Evolutionary conservation across 2,113 vertebrate genomes (phyloP), one percentile per base, ranked within the genome.

Genomic region (Glareola pratincola): DNA sequence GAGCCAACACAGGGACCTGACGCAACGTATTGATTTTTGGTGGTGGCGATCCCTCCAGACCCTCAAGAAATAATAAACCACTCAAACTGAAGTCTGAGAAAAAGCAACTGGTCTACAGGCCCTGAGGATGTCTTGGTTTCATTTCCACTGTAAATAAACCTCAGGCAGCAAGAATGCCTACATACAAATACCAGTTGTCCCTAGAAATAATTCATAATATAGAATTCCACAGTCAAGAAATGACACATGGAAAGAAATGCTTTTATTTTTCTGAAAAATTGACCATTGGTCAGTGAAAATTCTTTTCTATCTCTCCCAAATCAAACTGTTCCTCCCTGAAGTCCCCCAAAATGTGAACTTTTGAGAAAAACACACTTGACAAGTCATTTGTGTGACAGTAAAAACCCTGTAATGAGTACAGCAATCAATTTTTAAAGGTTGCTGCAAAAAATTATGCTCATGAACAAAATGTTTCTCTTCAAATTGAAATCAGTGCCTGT

Each of bases 131-230:
- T 97, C 96, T 97, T 95, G 71, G 71, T 96, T 97, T 97, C 96
- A 96, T 97, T 97, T 97, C 96, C 97, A 97, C 95, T 97, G 95
- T 94, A 98, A 98, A 98, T 96, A 98, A 97, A 97, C 97, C 95
- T 72, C 96, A 94, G 97, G 96, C 97, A 95, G 82, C 87, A 93
- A 62, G 97, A 95, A 96, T 97, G 96, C 90, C 41, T 23, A 83
- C 94, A 94, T 94, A 95, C 91, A 98, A 97, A 98, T 95, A 95
- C 80, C 94, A 97, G 90, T 94, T 96, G 90, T 77, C 83, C 22
- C 14, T 86, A 95, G 94, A 89, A 97, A 95, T 85, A 94, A 94
- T 94, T 96, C 64, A 96, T 86, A 94, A 93, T 68, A 79, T 23
- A 79, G 88, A 94, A 96, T 85, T 96, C 78, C 10, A 5, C 77